A percentile compares a stretch with the other conserved stretches of the same genome.
Evolutionary conservation across 2,888 invertebrate genomes (phyloP).

Genomic region (Resseliella maxima): DNA sequence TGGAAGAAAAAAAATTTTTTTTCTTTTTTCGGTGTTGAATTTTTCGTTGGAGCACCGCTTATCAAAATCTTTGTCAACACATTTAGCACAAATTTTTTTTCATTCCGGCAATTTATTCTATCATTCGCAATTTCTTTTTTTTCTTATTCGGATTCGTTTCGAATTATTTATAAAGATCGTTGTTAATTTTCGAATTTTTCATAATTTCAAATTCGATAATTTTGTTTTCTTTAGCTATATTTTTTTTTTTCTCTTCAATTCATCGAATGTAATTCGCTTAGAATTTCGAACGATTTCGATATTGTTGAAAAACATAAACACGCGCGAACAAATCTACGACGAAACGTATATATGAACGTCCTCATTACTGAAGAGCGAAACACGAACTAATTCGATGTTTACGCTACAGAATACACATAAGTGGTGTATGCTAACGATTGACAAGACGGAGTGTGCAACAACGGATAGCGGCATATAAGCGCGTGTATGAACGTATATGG

Average conservation of each 20-base stretch:
- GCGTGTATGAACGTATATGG: background rate
- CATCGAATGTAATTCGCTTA: too few species aligned
- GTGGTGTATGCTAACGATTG: background rate
- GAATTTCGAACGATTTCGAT: background rate
- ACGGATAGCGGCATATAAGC: background rate
- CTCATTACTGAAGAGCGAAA: constrained; percentile 52
- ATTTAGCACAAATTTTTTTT: too few species aligned
- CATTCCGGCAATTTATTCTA: too few species aligned
- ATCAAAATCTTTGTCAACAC: too few species aligned
- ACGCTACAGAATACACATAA: constrained; percentile 28
- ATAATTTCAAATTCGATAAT: too few species aligned
- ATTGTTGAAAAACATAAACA: constrained; percentile 41
- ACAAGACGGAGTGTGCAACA: background rate
- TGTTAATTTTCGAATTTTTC: too few species aligned
- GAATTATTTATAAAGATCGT: background rate
- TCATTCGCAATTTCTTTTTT: too few species aligned
- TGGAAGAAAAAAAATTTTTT: too few species aligned
- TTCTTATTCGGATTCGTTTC: background rate
- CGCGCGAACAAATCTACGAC: constrained; percentile 51
- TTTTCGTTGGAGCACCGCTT: too few species aligned
- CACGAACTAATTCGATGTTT: constrained; percentile 26
- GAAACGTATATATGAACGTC: constrained; percentile 3
- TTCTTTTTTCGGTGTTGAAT: too few species aligned
- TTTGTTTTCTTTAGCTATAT: too few species aligned
- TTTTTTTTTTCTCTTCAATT: too few species aligned